Evolutionary conservation across 2,113 vertebrate species (phyloP).

Genomic region (Eublepharis macularius): DNA sequence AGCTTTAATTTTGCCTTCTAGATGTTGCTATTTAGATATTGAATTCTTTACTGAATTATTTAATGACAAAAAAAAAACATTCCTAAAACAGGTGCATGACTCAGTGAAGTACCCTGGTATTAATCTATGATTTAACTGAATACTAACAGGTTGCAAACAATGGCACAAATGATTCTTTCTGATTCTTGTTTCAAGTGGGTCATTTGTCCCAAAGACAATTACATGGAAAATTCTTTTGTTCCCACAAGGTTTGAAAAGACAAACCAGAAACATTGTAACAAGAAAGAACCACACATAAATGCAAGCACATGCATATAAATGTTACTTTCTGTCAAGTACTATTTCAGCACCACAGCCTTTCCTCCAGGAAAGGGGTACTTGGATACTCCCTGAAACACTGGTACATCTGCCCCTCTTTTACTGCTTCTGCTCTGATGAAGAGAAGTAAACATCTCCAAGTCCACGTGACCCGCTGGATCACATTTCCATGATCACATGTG

Average conservation of each 20-base stretch:
- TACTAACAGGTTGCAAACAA: background rate
- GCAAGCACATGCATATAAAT: background rate
- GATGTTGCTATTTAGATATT: background rate
- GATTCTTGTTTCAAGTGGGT: background rate
- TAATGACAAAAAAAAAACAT: background rate
- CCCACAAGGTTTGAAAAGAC: background rate
- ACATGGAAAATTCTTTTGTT: background rate
- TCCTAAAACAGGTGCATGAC: conserved; percentile 39
- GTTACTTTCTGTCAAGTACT: conserved; percentile 28
- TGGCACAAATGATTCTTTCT: background rate
- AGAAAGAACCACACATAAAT: background rate
- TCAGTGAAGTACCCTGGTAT: conserved; percentile 17
- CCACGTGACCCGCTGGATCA: conserved; percentile 35
- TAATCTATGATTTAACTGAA: background rate
- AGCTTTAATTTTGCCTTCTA: conserved; percentile 4
- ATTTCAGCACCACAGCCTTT: conserved; percentile 52
- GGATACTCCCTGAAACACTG: conserved; percentile 25
- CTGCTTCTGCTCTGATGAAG: conserved; percentile 22
- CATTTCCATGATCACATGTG: conserved; percentile 41
- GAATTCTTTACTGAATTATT: background rate
- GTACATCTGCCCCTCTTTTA: conserved; percentile 27
- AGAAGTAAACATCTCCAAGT: conserved; percentile 45
- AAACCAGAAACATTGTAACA: background rate
- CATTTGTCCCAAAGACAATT: background rate
- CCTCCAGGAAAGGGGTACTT: conserved; percentile 33